phyloP scores from a whole-genome alignment of 2,888 invertebrate genomes.

The Mechanitis mazaeus region DNA sequence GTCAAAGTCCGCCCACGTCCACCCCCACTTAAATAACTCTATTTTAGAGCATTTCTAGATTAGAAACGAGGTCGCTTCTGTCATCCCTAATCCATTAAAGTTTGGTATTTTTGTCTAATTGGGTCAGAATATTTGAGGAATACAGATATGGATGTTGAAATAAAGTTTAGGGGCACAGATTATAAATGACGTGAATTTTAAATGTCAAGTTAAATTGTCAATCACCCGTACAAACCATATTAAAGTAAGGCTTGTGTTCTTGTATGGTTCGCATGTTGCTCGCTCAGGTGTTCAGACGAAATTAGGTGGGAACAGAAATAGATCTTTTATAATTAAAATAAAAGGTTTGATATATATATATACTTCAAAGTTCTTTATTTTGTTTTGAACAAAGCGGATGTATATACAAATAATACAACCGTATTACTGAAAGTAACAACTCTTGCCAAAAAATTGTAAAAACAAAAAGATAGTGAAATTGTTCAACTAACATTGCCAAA shows the following conservation, averaged over 20 bases:
- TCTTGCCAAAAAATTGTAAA: slow-evolving; percentile 15
- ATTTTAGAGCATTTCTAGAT: slow-evolving; percentile 45
- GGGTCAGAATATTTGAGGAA: slow-evolving; percentile 33
- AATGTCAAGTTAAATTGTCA: slow-evolving; percentile 37
- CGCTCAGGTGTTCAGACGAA: slow-evolving; percentile 31
- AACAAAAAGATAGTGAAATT: slow-evolving; percentile 44
- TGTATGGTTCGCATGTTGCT: slow-evolving; percentile 41
- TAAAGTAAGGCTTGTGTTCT: slow-evolving; percentile 44
- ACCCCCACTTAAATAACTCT: slow-evolving; percentile 41
- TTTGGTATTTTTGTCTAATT: slow-evolving; percentile 39
- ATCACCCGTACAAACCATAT: slow-evolving; percentile 45
- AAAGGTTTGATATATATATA: no score
- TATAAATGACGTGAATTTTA: not conserved
- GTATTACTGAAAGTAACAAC: slow-evolving; percentile 8
- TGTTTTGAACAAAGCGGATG: no score
- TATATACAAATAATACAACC: no score
- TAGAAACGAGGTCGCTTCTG: slow-evolving; percentile 46
- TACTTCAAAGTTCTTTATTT: no score
- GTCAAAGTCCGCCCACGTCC: slow-evolving; percentile 39
- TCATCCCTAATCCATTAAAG: slow-evolving; percentile 35
- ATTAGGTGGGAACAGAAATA: slow-evolving; percentile 30
- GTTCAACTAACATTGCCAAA: slow-evolving; percentile 58
- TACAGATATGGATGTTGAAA: slow-evolving; percentile 20
- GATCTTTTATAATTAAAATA: not conserved
- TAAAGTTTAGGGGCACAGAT: not conserved